Evolutionary conservation across 1,140 invertebrate genomes (phyloP).

Genomic region (Euwallacea fornicatus): DNA sequence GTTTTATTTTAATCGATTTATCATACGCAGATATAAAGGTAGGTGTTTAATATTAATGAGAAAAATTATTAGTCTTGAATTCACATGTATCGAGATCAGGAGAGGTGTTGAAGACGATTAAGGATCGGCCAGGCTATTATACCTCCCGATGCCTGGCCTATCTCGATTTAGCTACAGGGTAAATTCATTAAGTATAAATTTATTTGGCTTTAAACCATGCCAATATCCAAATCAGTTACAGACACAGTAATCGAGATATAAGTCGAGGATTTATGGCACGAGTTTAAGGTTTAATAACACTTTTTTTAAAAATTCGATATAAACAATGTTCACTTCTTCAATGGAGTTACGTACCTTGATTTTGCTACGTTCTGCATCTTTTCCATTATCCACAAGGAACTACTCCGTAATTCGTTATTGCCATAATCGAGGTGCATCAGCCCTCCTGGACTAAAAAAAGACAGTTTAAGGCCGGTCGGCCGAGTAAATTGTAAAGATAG

Average conservation of each 20-base stretch:
- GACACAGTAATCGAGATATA: constrained; percentile 22
- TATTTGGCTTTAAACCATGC: constrained; percentile 35
- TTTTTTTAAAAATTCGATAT: background rate
- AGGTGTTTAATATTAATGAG: constrained; percentile 50
- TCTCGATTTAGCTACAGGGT: constrained; percentile 35
- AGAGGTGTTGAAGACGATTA: constrained; percentile 39
- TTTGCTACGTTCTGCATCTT: too few species aligned
- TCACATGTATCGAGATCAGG: constrained; percentile 37
- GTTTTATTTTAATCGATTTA: constrained; percentile 51
- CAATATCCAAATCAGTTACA: constrained; percentile 21
- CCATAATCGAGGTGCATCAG: constrained; percentile 44
- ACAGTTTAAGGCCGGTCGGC: constrained; percentile 28
- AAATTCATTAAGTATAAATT: constrained; percentile 37
- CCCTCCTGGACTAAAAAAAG: constrained; percentile 17
- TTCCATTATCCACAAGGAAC: too few species aligned
- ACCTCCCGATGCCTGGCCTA: constrained; percentile 32
- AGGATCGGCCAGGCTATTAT: constrained; percentile 38
- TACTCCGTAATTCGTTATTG: background rate
- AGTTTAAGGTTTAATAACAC: background rate
- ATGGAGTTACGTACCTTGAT: too few species aligned
- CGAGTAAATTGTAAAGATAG: constrained; percentile 56
- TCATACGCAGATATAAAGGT: constrained; percentile 44
- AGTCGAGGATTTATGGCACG: constrained; percentile 8
- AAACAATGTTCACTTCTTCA: too few species aligned
- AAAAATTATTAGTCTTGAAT: constrained; percentile 45